phyloP scores from a whole-genome alignment of 2,888 invertebrate species.

The Diarsia mendica region DNA sequence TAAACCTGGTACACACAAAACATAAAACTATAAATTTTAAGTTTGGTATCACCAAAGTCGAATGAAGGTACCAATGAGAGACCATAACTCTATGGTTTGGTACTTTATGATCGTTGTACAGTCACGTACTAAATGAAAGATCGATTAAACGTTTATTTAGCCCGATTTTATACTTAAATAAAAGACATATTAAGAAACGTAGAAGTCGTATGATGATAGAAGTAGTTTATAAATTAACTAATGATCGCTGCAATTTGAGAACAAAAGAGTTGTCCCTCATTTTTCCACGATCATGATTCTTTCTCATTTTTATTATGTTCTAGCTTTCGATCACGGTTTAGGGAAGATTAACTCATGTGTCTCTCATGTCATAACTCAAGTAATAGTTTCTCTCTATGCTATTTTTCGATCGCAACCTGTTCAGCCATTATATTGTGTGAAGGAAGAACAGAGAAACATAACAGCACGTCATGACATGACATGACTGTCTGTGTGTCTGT shows the following conservation, averaged over 20 bases:
- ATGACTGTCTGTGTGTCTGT: no score
- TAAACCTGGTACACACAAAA: constrained; percentile 28
- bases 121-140: constrained; percentile 3
- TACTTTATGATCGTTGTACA: constrained; percentile 53
- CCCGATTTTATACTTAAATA: neutral
- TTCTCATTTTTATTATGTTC: no score
- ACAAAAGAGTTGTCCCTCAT: neutral
- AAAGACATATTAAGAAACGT: neutral
- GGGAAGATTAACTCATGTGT: neutral
- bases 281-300: neutral
- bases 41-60: constrained; percentile 57
- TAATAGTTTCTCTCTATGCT: neutral
- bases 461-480: neutral
- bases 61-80: constrained; percentile 61
- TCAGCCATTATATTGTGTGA: neutral
- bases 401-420: neutral
- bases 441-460: neutral
- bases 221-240: neutral
- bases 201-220: neutral
- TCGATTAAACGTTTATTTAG: neutral
- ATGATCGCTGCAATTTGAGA: neutral
- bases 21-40: constrained; percentile 60
- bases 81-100: constrained; percentile 64
- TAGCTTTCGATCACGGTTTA: no score
- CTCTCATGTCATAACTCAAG: neutral